These are phyloP conservation scores for Aix galericulata DNA, from an alignment of 2,113 vertebrate genomes.

Conservation along the genomic window DNA sequence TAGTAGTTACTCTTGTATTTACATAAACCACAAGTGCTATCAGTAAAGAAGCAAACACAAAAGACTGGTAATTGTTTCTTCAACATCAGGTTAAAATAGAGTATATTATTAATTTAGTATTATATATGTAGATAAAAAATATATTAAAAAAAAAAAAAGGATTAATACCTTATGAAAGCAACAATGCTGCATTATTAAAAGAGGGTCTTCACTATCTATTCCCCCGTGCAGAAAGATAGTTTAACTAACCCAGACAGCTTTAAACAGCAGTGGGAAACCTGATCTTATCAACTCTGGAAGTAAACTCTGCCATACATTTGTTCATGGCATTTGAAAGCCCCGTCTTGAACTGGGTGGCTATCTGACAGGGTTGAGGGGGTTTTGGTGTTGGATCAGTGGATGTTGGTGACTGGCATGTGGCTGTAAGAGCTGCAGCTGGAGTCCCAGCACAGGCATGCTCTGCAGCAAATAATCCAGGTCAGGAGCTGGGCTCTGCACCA, in stretches of 20 bases:
- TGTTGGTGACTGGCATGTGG: accelerated
- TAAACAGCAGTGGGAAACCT: not conserved
- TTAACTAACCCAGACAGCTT: not conserved
- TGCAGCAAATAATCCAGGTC: no score
- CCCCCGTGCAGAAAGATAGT: not conserved
- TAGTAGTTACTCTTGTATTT: not conserved
- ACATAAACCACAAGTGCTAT: not conserved
- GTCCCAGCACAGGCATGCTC: not conserved
- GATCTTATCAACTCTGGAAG: not conserved
- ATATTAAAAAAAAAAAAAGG: not conserved
- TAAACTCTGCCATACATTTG: accelerated
- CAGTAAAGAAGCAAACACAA: not conserved
- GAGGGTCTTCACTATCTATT: not conserved
- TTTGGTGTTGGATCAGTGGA: not conserved
- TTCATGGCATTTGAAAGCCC: not conserved
- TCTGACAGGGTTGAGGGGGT: not conserved
- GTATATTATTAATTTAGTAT: not conserved
- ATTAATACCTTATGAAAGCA: not conserved
- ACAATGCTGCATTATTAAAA: not conserved
- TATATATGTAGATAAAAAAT: not conserved
- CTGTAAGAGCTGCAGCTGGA: not conserved
- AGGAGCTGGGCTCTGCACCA: not conserved
- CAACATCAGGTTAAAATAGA: not conserved
- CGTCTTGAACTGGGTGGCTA: not conserved
- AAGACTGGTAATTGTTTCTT: not conserved